Base-by-base conservation (phyloP, 2,888 invertebrate species). In the Cheilosia vulpina region DNA sequence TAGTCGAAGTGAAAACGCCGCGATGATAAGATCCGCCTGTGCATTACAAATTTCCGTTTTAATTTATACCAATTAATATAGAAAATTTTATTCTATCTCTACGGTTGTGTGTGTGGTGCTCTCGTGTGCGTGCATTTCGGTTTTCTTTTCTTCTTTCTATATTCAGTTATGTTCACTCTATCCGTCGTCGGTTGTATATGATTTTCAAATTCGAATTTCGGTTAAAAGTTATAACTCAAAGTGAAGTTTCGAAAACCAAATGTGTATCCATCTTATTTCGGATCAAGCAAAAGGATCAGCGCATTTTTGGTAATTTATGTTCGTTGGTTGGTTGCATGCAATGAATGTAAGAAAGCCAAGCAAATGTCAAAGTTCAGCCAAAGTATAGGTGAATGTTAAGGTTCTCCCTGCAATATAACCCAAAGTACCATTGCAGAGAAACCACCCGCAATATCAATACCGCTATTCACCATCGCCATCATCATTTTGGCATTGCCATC, bases 1-100 rank as follows among this genome's bases (percentile, higher is more conserved):
- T 85, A 85, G 85, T 85, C 81, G 80, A 85, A 85, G 85, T 85
- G 85, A 85, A 85, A 85, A 77, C 85, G 85, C 81, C 85, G 85
- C 85, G 85, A 85, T 85, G 85, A 72, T 85, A 85, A 76, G 76
- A 85, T 85, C 85, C 85, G 85, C 81, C 77, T 62, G 85, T 81
- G 85, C 76, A 85, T 81, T 81, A 68, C 63, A 77, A 63, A 85
- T 85, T 85, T 81, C 75, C 81, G 66, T 81, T 85, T 77, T 85
- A 41, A 76, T 85, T 85, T 85, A 85, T 80, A 85, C 85, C 85
- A 85, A 81, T 85, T 85, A 85, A 85, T 66, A 21, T 43, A 60
- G 55, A 78, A 78, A 68, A 13, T 52, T 52, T 21, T n/a, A 41
- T 80, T 77, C 57, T 81, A 38, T 77, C 68, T 72, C 60, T 55